These are phyloP conservation scores for Sebastes glaucus DNA, from an alignment of 2,797 vertebrate genomes.

Conservation along the genomic window DNA sequence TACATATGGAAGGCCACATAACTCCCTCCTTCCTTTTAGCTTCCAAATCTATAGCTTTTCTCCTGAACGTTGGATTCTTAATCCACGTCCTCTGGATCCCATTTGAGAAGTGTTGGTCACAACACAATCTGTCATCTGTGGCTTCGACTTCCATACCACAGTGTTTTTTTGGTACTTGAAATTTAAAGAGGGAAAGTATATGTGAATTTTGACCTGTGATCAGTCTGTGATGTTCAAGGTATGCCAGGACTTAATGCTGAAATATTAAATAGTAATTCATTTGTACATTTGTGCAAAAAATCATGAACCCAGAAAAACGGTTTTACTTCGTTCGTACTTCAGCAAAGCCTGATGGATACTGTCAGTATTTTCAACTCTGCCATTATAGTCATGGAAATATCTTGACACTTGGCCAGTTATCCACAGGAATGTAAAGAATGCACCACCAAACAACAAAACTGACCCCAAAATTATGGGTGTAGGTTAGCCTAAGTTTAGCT, in stretches of 20 bases:
- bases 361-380: neutral
- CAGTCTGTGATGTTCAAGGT: neutral
- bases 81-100: neutral
- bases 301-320: no score
- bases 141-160: neutral
- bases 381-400: neutral
- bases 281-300: neutral
- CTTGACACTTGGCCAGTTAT: neutral
- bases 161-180: neutral
- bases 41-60: neutral
- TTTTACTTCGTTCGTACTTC: no score
- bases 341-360: neutral
- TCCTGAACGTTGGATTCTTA: neutral
- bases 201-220: neutral
- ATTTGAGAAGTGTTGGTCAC: neutral
- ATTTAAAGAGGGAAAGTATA: neutral
- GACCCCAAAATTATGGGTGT: slow-evolving; percentile 2
- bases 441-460: neutral
- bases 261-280: no score
- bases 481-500: neutral
- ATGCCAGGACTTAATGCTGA: neutral
- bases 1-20: neutral
- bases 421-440: slow-evolving; percentile 22
- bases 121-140: neutral
- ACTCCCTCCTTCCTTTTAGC: neutral